Evolutionary conservation across 1,140 invertebrate species (phyloP).

Genomic region (Portunus trituberculatus): DNA sequence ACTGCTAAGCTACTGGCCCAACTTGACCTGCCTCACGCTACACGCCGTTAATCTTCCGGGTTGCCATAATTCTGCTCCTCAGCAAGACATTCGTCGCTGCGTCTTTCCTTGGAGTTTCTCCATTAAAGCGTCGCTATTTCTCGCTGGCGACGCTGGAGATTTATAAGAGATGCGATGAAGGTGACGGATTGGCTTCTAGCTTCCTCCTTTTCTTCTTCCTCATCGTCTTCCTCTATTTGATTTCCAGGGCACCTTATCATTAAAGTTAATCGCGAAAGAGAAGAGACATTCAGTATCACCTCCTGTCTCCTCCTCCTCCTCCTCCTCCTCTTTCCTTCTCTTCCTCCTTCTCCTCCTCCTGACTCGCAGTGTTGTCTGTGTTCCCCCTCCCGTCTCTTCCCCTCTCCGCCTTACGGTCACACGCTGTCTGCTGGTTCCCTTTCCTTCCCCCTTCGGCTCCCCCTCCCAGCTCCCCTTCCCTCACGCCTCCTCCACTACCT

Average conservation of each 20-base stretch:
- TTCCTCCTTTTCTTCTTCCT: too few species aligned
- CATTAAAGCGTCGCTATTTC: background rate
- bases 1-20: background rate
- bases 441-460: background rate
- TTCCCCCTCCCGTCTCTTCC: background rate
- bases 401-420: background rate
- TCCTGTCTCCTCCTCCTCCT: background rate
- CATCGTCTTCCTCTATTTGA: too few species aligned
- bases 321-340: background rate
- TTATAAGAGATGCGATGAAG: background rate
- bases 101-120: background rate
- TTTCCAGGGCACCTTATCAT: background rate
- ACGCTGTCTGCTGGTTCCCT: background rate
- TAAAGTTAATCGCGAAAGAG: background rate
- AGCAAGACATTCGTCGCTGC: background rate
- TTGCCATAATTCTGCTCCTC: background rate
- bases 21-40: background rate
- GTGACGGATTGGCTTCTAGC: background rate
- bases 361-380: background rate
- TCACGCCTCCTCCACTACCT: background rate
- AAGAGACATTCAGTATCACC: background rate
- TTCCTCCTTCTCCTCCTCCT: background rate
- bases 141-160: background rate
- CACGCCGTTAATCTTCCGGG: background rate
- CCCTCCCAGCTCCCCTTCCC: background rate